phyloP scores from a whole-genome alignment of 2,113 vertebrate genomes.

The Lucifuga dentata region DNA sequence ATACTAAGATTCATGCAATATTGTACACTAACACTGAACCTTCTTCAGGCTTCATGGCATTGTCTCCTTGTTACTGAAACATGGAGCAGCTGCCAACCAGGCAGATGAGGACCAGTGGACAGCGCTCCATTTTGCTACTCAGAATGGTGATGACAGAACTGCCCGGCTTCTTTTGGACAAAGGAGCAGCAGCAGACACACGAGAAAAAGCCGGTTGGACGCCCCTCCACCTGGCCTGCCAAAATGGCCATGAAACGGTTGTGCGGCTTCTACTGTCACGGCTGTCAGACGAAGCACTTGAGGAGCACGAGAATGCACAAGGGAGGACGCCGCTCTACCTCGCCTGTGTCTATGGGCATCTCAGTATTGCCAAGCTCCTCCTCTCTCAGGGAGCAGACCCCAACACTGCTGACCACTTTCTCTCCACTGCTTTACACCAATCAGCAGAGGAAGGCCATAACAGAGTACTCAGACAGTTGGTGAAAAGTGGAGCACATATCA shows the following conservation, averaged over 20 bases:
- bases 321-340: conserved; percentile 85
- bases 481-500: conserved; percentile 67
- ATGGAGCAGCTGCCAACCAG: conserved; percentile 64
- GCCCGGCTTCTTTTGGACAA: conserved; percentile 84
- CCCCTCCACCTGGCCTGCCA: conserved; percentile 88
- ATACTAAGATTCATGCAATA: background rate
- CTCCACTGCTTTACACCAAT: conserved; percentile 84
- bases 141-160: conserved; percentile 84
- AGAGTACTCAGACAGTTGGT: conserved; percentile 85
- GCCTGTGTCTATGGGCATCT: conserved; percentile 85
- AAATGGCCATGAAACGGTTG: conserved; percentile 88
- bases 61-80: conserved; percentile 78
- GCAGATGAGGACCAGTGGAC: conserved; percentile 86
- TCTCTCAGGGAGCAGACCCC: conserved; percentile 81
- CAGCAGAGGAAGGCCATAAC: conserved; percentile 86
- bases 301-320: conserved; percentile 70
- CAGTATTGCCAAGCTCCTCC: conserved; percentile 85
- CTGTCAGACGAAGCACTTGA: conserved; percentile 70
- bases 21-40: background rate
- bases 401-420: conserved; percentile 79
- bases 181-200: conserved; percentile 69
- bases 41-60: conserved; percentile 77
- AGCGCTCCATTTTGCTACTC: conserved; percentile 87
- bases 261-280: conserved; percentile 84
- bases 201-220: conserved; percentile 84